These are phyloP conservation scores for Ceratoteleas bidentatus DNA, from an alignment of 1,140 invertebrate genomes.

Conservation along the genomic window DNA sequence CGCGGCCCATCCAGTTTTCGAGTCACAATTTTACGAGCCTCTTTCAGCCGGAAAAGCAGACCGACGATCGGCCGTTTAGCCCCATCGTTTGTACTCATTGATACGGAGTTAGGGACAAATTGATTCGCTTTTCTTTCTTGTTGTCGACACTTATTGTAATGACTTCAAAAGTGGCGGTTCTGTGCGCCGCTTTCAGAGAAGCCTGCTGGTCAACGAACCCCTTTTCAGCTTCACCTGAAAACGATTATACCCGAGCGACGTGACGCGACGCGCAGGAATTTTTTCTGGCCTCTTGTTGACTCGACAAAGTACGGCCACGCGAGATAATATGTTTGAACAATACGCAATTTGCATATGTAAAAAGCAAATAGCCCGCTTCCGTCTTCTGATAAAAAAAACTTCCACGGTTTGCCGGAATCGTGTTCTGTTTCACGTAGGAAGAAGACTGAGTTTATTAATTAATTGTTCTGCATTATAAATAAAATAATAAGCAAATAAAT, in stretches of 20 bases:
- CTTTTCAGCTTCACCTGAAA: conserved; percentile 7
- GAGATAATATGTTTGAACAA: conserved; percentile 53
- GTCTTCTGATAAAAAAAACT: not conserved
- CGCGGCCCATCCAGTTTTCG: not conserved
- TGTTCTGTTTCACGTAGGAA: too few relatives aligned
- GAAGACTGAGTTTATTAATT: too few relatives aligned
- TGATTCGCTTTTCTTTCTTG: conserved; percentile 18
- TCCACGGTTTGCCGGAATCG: too few relatives aligned
- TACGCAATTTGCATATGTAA: conserved; percentile 51
- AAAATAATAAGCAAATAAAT: too few relatives aligned
- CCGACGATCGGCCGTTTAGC: not conserved
- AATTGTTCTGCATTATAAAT: too few relatives aligned
- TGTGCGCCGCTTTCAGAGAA: conserved; percentile 22
- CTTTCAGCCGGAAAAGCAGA: conserved; percentile 8
- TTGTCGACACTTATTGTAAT: not conserved
- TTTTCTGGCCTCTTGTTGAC: conserved; percentile 31
- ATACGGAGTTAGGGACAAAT: not conserved
- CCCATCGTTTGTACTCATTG: not conserved
- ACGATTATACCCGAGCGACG: conserved; percentile 27
- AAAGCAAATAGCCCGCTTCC: conserved; percentile 36
- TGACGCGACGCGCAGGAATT: conserved; percentile 39
- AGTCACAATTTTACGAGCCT: not conserved
- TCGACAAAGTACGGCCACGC: conserved; percentile 32
- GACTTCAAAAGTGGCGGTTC: conserved; percentile 13
- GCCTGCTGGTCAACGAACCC: conserved; percentile 39